These are phyloP conservation scores for Megaptera novaeangliae DNA, from an alignment of 2,113 vertebrate genomes.

Conservation along the genomic window DNA sequence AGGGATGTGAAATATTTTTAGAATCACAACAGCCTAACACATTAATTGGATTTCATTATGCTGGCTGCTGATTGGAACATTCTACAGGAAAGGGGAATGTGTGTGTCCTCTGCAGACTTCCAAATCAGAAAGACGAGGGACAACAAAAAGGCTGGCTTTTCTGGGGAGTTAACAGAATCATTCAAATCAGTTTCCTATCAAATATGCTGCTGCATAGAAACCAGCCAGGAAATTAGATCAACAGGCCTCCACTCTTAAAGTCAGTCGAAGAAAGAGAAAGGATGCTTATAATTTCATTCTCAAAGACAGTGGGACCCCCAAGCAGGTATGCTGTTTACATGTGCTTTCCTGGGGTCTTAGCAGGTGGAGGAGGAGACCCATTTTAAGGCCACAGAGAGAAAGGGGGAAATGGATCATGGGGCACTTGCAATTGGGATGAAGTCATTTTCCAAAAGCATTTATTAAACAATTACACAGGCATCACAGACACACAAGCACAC, in stretches of 20 bases:
- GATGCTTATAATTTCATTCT: neutral
- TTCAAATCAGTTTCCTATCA: neutral
- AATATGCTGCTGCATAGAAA: neutral
- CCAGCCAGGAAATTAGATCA: neutral
- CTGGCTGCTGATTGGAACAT: constrained; percentile 60
- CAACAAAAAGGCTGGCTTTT: neutral
- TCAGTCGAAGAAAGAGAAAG: neutral
- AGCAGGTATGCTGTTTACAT: neutral
- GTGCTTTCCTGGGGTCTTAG: neutral
- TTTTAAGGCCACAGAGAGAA: neutral
- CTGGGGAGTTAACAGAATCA: neutral
- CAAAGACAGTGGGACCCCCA: neutral
- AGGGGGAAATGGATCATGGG: neutral
- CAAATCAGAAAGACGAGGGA: neutral
- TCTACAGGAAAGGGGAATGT: constrained; percentile 41
- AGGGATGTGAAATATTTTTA: constrained; percentile 44
- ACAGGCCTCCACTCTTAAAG: neutral
- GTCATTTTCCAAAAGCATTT: neutral
- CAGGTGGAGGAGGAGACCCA: neutral
- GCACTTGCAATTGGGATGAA: neutral
- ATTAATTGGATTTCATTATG: constrained; percentile 59
- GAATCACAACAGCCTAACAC: constrained; percentile 39
- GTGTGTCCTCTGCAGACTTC: constrained; percentile 43
- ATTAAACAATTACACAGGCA: neutral
- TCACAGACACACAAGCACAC: neutral